A percentile compares a stretch with the other conserved stretches of the same genome.
These are phyloP conservation scores for Dendrophyllia cribrosa DNA, from an alignment of 64 coral and sea anemone genomes.

Conservation along the genomic window DNA sequence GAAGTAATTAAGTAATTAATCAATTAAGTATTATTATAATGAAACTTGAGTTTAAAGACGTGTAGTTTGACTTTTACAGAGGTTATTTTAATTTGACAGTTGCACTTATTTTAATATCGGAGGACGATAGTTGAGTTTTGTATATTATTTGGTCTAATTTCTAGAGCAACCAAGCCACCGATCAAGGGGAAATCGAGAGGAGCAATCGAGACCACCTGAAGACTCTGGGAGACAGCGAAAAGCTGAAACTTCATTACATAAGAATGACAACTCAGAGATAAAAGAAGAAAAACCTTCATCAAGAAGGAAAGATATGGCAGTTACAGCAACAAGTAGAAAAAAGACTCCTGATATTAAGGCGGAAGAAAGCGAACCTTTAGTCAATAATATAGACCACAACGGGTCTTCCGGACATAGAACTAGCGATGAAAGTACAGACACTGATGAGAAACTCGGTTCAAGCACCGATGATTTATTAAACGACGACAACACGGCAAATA, in stretches of 20 bases:
- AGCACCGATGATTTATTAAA: constrained; percentile 60
- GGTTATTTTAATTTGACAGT: too few species aligned
- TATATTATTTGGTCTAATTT: background rate
- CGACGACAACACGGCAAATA: constrained; percentile 25
- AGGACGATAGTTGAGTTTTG: too few species aligned
- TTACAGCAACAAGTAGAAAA: constrained; percentile 10
- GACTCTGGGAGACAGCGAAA: background rate
- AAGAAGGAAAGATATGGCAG: background rate
- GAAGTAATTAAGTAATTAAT: too few species aligned
- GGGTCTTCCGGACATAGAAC: constrained; percentile 68
- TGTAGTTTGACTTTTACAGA: too few species aligned
- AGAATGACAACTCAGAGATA: background rate
- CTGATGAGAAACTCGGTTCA: constrained; percentile 37
- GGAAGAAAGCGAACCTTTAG: constrained; percentile 52
- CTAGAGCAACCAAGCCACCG: background rate
- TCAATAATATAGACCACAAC: constrained; percentile 53
- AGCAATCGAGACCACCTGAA: background rate
- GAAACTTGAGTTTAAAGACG: too few species aligned
- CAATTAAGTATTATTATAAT: too few species aligned
- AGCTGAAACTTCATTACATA: background rate
- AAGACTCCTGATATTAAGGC: constrained; percentile 55
- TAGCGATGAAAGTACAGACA: constrained; percentile 43
- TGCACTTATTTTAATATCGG: too few species aligned
- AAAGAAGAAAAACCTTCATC: background rate
- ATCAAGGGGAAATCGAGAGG: constrained; percentile 22